Conservation (phyloP, 2,797 vertebrate genomes). For the Pristis pectinata region DNA sequence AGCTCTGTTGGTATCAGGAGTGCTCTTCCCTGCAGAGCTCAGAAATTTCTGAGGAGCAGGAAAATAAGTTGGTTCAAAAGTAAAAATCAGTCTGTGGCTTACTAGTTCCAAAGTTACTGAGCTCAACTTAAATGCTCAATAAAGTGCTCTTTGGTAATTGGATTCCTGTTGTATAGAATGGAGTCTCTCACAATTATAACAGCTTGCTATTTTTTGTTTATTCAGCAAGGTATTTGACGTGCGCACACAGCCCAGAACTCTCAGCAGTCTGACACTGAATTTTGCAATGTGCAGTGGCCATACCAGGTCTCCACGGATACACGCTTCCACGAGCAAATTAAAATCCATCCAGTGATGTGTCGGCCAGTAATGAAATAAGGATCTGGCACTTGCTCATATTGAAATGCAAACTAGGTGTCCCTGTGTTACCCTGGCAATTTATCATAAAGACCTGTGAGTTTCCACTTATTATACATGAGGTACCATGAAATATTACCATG, state of each 20-base stretch:
- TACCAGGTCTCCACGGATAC: conserved; percentile 66
- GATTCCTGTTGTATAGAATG: background rate
- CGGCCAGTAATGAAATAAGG: conserved; percentile 85
- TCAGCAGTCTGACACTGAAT: conserved; percentile 37
- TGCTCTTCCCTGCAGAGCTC: background rate
- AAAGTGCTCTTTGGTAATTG: background rate
- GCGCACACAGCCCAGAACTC: conserved; percentile 44
- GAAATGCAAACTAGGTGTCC: conserved; percentile 94
- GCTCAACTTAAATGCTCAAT: background rate
- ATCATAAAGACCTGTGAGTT: conserved; percentile 80
- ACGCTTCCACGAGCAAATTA: conserved; percentile 74
- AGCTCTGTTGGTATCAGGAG: too few species aligned
- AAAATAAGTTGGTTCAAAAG: background rate
- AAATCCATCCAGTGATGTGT: conserved; percentile 89
- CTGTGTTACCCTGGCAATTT: conserved; percentile 82
- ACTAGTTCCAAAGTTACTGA: background rate
- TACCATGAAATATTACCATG: conserved; percentile 80
- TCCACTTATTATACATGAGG: conserved; percentile 93
- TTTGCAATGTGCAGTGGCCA: conserved; percentile 42
- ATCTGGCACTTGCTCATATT: conserved; percentile 84
- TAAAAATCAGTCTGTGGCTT: background rate
- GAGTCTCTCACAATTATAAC: background rate
- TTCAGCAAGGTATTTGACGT: conserved; percentile 48
- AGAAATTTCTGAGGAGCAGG: background rate
- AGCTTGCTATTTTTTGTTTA: conserved; percentile 46